Evolutionary conservation across 2,888 invertebrate genomes (phyloP).

Genomic region (Lacanobia oleracea): DNA sequence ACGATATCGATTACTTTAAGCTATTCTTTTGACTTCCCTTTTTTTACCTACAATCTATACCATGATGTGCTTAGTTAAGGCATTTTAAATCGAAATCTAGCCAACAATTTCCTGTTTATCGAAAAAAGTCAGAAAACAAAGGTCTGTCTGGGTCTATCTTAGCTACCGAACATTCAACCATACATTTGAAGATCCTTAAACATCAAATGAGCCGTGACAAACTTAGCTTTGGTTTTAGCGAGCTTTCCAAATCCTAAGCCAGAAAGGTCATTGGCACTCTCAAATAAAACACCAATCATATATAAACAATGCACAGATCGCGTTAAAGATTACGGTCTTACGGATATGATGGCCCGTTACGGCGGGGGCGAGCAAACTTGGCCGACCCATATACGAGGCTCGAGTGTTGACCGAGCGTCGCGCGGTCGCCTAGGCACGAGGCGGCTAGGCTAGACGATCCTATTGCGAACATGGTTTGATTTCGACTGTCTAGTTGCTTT

Average conservation of each 20-base stretch:
- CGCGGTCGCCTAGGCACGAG: conserved; percentile 28
- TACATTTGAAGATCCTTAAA: conserved; percentile 34
- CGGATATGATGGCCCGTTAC: conserved; percentile 69
- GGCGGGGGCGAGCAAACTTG: conserved; percentile 74
- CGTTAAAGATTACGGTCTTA: conserved; percentile 63
- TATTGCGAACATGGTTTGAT: conserved; percentile 38
- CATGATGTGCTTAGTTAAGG: neutral
- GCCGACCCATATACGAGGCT: conserved; percentile 68
- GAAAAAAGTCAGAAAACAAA: conserved; percentile 18
- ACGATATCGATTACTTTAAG: neutral
- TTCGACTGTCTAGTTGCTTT: conserved; percentile 9
- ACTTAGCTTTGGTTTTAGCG: conserved; percentile 44
- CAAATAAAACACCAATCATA: conserved; percentile 61
- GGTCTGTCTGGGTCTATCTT: neutral
- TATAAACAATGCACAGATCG: conserved; percentile 63
- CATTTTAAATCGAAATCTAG: neutral
- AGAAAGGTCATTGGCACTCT: conserved; percentile 58
- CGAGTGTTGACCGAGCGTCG: conserved; percentile 64
- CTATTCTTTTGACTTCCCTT: neutral
- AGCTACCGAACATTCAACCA: conserved; percentile 5
- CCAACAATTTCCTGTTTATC: neutral
- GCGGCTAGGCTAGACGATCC: conserved; percentile 25
- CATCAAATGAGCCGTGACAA: conserved; percentile 52
- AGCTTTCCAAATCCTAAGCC: conserved; percentile 51
- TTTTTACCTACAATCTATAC: neutral